Percentiles rank a stretch among this genome's conserved stretches.
Conservation (phyloP, 2,797 vertebrate species). For the Linurgus olivaceus region DNA sequence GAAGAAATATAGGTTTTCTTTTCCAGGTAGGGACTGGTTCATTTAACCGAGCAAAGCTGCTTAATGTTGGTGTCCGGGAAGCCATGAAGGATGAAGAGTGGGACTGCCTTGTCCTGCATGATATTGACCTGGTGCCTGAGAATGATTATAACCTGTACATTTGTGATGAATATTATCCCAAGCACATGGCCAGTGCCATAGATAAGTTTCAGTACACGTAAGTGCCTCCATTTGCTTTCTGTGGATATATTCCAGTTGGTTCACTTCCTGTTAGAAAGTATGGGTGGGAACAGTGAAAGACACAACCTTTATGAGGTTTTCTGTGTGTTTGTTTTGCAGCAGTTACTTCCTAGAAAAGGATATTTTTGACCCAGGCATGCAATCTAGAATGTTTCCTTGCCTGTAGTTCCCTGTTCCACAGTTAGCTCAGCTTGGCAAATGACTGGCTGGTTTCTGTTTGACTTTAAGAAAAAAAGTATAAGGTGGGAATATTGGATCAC, state of each 20-base stretch:
- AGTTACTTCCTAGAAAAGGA: not conserved
- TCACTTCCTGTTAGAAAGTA: not conserved
- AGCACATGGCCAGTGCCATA: conserved; percentile 73
- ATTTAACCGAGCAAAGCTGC: conserved; percentile 75
- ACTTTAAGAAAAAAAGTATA: not conserved
- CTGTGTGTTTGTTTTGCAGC: not conserved
- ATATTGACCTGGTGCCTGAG: conserved; percentile 72
- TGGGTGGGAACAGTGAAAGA: not conserved
- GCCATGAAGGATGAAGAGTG: conserved; percentile 75
- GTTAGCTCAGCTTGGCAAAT: not conserved
- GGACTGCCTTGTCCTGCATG: conserved; percentile 74
- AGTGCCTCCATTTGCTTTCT: not conserved
- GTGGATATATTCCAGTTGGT: not conserved
- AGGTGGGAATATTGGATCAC: not conserved
- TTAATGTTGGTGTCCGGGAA: conserved; percentile 73
- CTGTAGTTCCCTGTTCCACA: not conserved
- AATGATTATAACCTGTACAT: conserved; percentile 75
- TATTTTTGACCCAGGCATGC: not conserved
- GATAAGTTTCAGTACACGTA: conserved; percentile 75
- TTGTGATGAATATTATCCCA: conserved; percentile 71
- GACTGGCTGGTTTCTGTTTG: not conserved
- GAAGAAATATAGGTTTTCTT: not conserved
- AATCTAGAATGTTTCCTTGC: not conserved
- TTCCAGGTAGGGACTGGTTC: conserved; percentile 66
- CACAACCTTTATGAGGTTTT: not conserved